Base-by-base conservation (phyloP, 2,113 vertebrate species). In the Carollia perspicillata region DNA sequence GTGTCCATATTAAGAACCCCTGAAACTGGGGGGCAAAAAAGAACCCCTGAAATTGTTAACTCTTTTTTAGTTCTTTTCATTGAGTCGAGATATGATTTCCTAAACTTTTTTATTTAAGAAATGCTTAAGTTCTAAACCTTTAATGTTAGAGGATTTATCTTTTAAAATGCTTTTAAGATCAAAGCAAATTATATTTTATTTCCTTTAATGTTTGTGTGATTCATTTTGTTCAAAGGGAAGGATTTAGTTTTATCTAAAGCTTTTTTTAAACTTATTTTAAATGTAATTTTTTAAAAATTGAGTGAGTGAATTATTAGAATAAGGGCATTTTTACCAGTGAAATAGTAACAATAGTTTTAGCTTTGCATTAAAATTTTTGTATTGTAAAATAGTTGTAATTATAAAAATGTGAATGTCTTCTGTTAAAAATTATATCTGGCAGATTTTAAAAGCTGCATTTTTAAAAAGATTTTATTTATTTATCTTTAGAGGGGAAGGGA, bases 151-250 rank as follows among this genome's bases (percentile, higher is more conserved):
- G 93, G 60, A 72, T 96, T 78, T 96, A 96, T 97, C 71, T 71
- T 97, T 63, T 95, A n/a, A 95, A 95, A 80, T 95, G 26, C 47
- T 80, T 97, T 90, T 95, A 93, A 97, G 84, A 72, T 94, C 53
- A 98, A 96, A 93, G 22, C 44, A 81, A 65, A 68, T 94, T 97
- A 14, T 81, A 44, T 94, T 68, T 95, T 78, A 72, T 94, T 87
- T 97, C 87, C 88, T 97, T 98, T 97, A 97, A 93, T 98, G 91
- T 97, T 93, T 83, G 37, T 97, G 37, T 80, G 80, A 86, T 97
- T 84, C 84, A 68, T 89, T 95, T 96, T 96, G 72, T 85, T 97
- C 69, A 40, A 96, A 74, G 68, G 77, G 40, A 95, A 97, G 37
- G 40, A 92, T 69, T 93, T 94, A 68, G 8, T 94, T 96, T 95